Evolutionary conservation across 2,797 vertebrate species (phyloP), one percentile per base, ranked within the genome.

Genomic region (Sebastiscus tertius): DNA sequence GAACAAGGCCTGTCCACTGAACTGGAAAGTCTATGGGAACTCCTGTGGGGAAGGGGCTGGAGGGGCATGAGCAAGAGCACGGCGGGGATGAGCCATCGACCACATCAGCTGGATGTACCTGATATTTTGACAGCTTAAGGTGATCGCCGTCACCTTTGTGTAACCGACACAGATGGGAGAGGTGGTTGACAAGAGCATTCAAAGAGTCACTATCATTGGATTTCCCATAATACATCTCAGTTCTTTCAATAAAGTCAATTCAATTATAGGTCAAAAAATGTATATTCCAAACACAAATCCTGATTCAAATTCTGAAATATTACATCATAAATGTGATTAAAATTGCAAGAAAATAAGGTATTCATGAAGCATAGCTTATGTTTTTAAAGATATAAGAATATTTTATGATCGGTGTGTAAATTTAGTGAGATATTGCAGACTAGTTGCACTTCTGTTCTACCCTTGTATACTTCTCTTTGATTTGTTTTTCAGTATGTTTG

Each of bases 1-100:
- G 89, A 85, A 87, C 90, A 92, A 86, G 86, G 71, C 68, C 79
- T 80, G 81, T 83, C 87, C 86, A 54, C 64, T 93, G 91, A 94
- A 90, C 88, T 85, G 80, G 90, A 73, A 87, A 85, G 70, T 80
- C 77, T 80, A 3, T 10, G 82, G 77, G 65, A 82, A 66, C 72
- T 80, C 87, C 88, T 87, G 71, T 31, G 81, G 87, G 87, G 81
- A 80, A 26, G 31, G 54, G 6, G 46, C 62, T 68, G 69, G 34
- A 61, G 68, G 67, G 68, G 39, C 63, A 63, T 26, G 77, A 70
- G 80, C 72, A 75, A 60, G 70, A 82, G 61, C 52, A 67, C 59
- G 73, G 70, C 64, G 55, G 70, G 66, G 46, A 77, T 27, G 39
- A 83, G 68, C 63, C 71, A 85, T 69, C 79, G 79, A 66, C 14